Conservation (phyloP, 2,113 vertebrate species). For the Cyanoramphus novaezelandiae region DNA sequence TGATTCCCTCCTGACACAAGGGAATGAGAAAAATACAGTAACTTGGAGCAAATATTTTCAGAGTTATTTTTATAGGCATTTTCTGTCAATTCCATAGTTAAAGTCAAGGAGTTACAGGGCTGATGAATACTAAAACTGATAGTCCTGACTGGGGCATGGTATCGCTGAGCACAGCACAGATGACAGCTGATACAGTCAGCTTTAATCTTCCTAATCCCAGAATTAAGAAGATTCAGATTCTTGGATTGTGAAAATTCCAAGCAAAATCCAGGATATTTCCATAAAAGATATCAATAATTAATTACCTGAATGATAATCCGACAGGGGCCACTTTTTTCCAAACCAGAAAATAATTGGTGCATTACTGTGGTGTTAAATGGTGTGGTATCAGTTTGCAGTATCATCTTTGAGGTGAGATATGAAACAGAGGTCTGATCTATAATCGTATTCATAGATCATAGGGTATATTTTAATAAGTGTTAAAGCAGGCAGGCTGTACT, state of each 20-base stretch:
- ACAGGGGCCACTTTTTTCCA: neutral
- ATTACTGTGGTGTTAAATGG: neutral
- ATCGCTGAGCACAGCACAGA: neutral
- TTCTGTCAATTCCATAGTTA: neutral
- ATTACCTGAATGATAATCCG: neutral
- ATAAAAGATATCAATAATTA: neutral
- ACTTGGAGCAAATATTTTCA: neutral
- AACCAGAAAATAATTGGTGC: neutral
- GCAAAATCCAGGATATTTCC: neutral
- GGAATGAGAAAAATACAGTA: neutral
- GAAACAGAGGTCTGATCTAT: constrained; percentile 24
- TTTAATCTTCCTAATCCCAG: neutral
- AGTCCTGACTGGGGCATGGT: neutral
- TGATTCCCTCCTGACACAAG: neutral
- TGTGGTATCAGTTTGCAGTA: neutral
- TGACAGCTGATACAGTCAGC: neutral
- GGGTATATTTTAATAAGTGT: constrained; percentile 14
- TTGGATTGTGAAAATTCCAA: neutral
- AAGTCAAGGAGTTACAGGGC: neutral
- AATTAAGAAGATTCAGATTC: neutral
- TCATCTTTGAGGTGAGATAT: constrained; percentile 18
- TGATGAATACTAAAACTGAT: neutral
- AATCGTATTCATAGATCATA: neutral
- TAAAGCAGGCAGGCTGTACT: neutral
- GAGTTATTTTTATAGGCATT: neutral